Evolutionary conservation across 2,113 vertebrate species (phyloP), one percentile per base, ranked within the genome.

Genomic region (Pedetes capensis): DNA sequence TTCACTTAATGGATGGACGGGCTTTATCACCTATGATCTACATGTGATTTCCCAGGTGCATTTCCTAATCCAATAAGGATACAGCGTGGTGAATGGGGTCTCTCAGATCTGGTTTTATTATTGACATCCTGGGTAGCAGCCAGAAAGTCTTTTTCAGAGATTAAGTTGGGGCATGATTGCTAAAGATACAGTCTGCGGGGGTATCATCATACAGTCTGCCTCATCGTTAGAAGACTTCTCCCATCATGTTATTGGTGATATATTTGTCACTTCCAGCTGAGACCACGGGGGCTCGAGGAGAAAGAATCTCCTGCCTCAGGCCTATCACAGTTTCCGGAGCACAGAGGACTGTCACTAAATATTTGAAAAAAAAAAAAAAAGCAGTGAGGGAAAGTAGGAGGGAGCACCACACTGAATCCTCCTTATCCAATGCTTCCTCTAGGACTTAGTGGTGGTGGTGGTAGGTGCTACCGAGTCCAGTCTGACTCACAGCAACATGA

Each of bases 361-460:
- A 76, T 72, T 91, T 93, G 39, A 85, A 88, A 83, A 88, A 64
- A 57, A 83, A 88, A 64, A 57, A 37, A 68, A 80, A 74, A 44
- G 0, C 39, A 82, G 8, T 20, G 20, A 17, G 37, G 27, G 20
- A 10, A 78, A 63, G 37, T 12, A 34, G 12, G 12, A 9, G 11
- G 22, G 11, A 76, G 29, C 29, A 42, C 49, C 25, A 34, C 13
- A 27, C 0, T 27, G 32, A 71, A 32, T 39, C 42, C 20, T 87
- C 47, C 64, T 49, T 32, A 72, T 23, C 29, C 9, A 39, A 9
- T 2, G 57, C 34, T 57, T 89, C 7, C 42, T 17, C 91, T 59
- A 59, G 32, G 37, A 59, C n/a, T 23, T 18, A n/a, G 53, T 22
- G n/a, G n/a, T n/a, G n/a, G n/a, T n/a, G n/a, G n/a, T n/a, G n/a